Percentiles rank a stretch among this genome's conserved stretches.
Conservation (phyloP, 2,797 vertebrate genomes). For the Molossus alvarezi region DNA sequence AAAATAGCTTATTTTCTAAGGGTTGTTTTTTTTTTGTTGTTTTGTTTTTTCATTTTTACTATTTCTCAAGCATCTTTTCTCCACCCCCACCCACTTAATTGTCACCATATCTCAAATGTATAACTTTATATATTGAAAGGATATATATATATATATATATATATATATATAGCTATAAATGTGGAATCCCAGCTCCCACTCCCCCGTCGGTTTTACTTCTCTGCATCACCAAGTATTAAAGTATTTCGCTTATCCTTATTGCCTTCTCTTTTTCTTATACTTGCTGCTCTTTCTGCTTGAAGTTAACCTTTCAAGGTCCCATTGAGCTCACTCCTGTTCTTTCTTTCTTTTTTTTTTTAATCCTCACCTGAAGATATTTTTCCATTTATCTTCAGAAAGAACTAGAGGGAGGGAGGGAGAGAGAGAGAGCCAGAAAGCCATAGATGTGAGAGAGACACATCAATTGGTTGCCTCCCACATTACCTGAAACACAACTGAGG, state of each 20-base stretch:
- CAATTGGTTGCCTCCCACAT: too few relatives aligned
- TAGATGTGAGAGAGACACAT: too few relatives aligned
- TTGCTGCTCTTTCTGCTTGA: neutral
- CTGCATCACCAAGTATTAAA: neutral
- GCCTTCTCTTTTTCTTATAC: neutral
- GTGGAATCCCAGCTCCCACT: neutral
- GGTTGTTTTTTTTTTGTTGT: neutral
- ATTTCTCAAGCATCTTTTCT: slow-evolving; percentile 13
- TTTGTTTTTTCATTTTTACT: slow-evolving; percentile 23
- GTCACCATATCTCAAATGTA: neutral
- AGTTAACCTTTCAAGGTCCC: neutral
- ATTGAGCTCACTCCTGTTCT: neutral
- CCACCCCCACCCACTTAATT: slow-evolving; percentile 6
- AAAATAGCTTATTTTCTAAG: slow-evolving; percentile 31
- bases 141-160: neutral
- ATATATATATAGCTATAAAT: neutral
- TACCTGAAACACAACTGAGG: too few relatives aligned
- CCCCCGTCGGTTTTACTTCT: neutral
- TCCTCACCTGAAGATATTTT: too few relatives aligned
- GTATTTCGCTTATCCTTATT: neutral
- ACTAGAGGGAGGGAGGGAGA: too few relatives aligned
- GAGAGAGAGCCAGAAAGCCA: too few relatives aligned
- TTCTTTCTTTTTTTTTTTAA: too few relatives aligned
- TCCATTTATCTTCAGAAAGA: too few relatives aligned
- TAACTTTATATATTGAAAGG: neutral